Base-by-base conservation (phyloP, 2,113 vertebrate genomes). In the Syngnathus floridae region DNA sequence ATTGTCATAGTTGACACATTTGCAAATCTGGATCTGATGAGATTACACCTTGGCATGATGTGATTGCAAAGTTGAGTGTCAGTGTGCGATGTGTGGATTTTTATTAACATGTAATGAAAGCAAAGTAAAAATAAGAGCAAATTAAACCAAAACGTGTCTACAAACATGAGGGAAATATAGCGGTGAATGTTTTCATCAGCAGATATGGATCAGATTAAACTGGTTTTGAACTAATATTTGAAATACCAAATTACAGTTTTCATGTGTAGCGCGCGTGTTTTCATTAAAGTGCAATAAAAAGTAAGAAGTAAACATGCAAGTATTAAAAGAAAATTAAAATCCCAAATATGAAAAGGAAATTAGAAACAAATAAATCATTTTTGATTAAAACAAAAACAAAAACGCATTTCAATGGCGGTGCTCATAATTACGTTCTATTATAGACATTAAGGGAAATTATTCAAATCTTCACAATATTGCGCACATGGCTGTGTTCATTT, bases 401-500 rank as follows among this genome's bases (percentile, higher is more conserved):
- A 13, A 11, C n/a, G 10, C 22, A 12, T 13, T 26, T 54, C 21
- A 10, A 31, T 55, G 52, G 52, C 52, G 3, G 12, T 14, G 22
- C 21, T 52, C 51, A 52, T 52, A 8, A 52, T 52, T 52, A 31
- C 10, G 51, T 11, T 55, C 22, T 54, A 13, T 31, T 54, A 5
- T 19, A 31, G 22, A 26, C 22, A 16, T 52, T 12, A 55, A 31
- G 26, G 12, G 0, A 3, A 13, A 12, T 55, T 55, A 4, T 55
- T 55, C 11, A 31, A 55, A 55, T 55, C 22, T 55, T 26, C 26
- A 31, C 31, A 55, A 31, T 31, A 11, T 55, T 55, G 52, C 3
- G 26, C 52, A 55, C 22, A 54, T 10, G 10, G 5, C 5, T 63
- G 61, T 73, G 79, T 78, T 73, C 43, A 54, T 72, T 74, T 66